Evolutionary conservation across 2,797 vertebrate species (phyloP), one percentile per base, ranked within the genome.

Genomic region (Poeciliopsis paucimaculata): DNA sequence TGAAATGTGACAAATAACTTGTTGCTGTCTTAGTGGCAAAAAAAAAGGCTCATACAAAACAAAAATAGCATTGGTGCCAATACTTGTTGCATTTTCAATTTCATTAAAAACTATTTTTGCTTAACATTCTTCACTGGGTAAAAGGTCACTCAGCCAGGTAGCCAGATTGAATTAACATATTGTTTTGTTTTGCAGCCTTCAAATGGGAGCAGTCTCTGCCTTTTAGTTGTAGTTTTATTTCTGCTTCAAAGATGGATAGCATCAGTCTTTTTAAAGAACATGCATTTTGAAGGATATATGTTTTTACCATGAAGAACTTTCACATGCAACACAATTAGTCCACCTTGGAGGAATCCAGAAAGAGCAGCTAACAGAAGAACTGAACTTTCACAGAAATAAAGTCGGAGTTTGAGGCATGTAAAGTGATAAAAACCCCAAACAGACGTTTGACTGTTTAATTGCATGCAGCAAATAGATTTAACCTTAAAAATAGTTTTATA

Each of bases 321-420:
- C 16, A 26, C 51, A 76, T 43, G 57, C 18, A 76, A 78, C 47
- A 45, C 20, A 77, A 75, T 84, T 75, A 75, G 64, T 77, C 84
- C 77, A 86, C 82, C 4, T 78, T 80, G 84, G 86, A 88, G 89
- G 91, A 90, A 47, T 89, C 78, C 70, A 91, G 90, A 91, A 89
- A 90, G 86, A 92, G 87, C 83, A 87, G 90, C 75, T 77, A 86
- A 86, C 90, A 94, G 89, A 89, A 88, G 88, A 77, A 90, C 86
- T 89, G 80, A 86, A 85, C 79, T 84, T 76, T 84, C 46, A 76
- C 45, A 81, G 39, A 75, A 76, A 81, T 76, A 77, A 81, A 71
- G 75, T 41, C 83, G 81, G 80, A 88, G 83, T 87, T 85, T 82
- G 84, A 91, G 85, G 64, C 72, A 77, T 90, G 87, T 77, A 84